Evolutionary conservation across 2,888 invertebrate species (phyloP), one percentile per base, ranked within the genome.

Genomic region (Cantharis rufa): DNA sequence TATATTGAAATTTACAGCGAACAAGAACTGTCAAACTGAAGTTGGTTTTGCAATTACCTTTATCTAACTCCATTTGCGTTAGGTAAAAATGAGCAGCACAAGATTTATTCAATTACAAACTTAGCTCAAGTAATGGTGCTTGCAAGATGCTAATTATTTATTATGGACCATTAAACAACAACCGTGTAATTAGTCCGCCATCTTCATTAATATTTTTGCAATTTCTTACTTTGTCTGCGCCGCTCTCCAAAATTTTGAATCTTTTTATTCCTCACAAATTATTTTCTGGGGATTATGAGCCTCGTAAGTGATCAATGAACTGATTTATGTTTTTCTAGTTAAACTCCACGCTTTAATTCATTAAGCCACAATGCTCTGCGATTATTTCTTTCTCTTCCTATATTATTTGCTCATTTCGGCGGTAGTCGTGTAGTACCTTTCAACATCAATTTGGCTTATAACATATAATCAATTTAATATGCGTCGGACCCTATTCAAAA

Each of bases 41-140:
- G 66, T 69, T 75, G 75, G 66, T 71, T 75, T 75, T 69, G 75
- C 71, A 75, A 75, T 75, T 75, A 71, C 71, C 69, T 28, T 62
- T 71, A 71, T 71, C 71, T 69, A 18, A 61, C 71, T 75, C 69
- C 62, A 32, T 71, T 69, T 62, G 15, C 18, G 13, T 21, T 66
- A 18, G 64, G 24, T n/a, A 66, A 66, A 24, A 66, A 66, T 18
- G 21, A 64, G n/a, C 10, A 66, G 24, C 24, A 21, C 21, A 66
- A 66, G 64, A 64, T 64, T 64, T 64, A 64, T 64, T 64, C 64
- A 64, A 64, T 64, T 64, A 64, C 16, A 64, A 21, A 66, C 64
- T 66, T 66, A 24, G 21, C 21, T 66, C 21, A 24, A 21, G 64
- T 66, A 66, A 66, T 66, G 24, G 24, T 21, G 18, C 64, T 66